Base-by-base conservation (phyloP, 2,113 vertebrate species). In the Hemicordylus capensis region DNA sequence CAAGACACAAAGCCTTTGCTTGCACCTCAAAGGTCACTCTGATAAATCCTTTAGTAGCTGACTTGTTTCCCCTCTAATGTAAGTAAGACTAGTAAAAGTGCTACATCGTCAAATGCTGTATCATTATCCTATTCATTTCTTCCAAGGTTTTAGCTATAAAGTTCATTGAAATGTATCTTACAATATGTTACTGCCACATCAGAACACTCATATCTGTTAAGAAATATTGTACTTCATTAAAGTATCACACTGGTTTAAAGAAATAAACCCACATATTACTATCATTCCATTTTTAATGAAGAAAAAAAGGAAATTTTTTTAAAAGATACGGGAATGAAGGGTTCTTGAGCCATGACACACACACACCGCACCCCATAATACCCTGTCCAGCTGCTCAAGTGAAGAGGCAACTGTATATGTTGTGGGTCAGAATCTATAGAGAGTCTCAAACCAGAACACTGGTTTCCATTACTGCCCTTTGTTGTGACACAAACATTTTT, bases 391-490 rank as follows among this genome's bases (percentile, higher is more conserved):
- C 4, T 48, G 1, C 39, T 73, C 31, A 83, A 34, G 26, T 48
- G n/a, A 3, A 85, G 9, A 84, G 0, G 6, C 19, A 28, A 0
- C 42, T 72, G 78, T 75, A 56, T 76, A 37, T 10, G 19, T 0
- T 11, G 31, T 19, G 64, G 24, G 4, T 48, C 1, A 54, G 66
- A 69, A 56, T 56, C 4, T 56, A 24, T 12, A 19, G 31, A 61
- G 1, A 17, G 42, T 37, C 19, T 22, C 1, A 44, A 39, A 76
- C 26, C 77, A 26, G 54, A 1, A 22, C 17, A 20, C 0, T 26
- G 64, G 4, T 1, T 63, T 75, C 19, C n/a, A 76, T 11, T 76
- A 1, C 2, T 14, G 2, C 12, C 0, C 0, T 11, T 64, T 0
- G 0, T 0, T 4, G 26, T 37, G 17, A 10, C 74, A 75, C 17